Percentiles rank a stretch among this genome's conserved stretches.
Evolutionary conservation across 2,797 vertebrate genomes (phyloP).

Genomic region (Spinibarbus caldwelli): DNA sequence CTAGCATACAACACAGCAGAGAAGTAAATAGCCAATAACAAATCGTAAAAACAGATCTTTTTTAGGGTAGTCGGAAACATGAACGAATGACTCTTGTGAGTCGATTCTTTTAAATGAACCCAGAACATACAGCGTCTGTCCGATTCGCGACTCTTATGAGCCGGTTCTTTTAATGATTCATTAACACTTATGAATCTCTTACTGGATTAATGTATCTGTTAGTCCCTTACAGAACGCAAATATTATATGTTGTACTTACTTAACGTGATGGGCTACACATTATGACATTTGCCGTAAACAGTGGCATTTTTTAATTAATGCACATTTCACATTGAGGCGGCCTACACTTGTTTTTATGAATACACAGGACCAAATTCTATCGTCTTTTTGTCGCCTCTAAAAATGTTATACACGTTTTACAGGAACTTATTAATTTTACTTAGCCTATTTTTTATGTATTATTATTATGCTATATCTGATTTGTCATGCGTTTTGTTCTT

Average conservation of each 20-base stretch:
- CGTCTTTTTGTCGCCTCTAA: neutral
- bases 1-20: too few relatives aligned
- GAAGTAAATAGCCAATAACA: too few relatives aligned
- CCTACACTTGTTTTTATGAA: neutral
- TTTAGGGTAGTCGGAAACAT: neutral
- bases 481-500: neutral
- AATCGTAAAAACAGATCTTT: neutral
- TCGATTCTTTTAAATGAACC: neutral
- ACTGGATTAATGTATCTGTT: neutral
- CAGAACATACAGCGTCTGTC: neutral
- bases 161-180: neutral
- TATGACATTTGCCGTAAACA: neutral
- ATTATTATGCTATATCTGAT: neutral
- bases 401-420: neutral
- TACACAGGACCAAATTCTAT: neutral
- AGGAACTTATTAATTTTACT: neutral
- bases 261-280: neutral
- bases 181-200: neutral
- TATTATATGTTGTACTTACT: neutral
- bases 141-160: neutral
- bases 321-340: neutral
- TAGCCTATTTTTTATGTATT: neutral
- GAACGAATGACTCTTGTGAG: neutral
- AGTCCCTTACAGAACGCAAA: neutral
- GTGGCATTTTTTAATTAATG: neutral